Percentiles rank a stretch among this genome's conserved stretches.
These are phyloP conservation scores for Taeniopygia guttata DNA, from an alignment of 2,797 vertebrate genomes.

Conservation along the genomic window DNA sequence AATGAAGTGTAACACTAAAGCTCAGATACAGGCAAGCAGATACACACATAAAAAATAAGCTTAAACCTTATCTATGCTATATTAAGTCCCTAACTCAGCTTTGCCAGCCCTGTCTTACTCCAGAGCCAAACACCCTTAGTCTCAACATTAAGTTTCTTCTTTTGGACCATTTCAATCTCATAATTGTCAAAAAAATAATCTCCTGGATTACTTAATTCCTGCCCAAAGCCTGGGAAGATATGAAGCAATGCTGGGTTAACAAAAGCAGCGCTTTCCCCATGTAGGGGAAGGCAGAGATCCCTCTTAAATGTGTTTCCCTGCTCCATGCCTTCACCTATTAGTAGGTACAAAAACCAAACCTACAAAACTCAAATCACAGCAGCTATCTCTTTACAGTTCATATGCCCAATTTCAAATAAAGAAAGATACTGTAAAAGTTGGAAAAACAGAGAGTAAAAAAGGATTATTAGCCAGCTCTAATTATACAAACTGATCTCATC, in stretches of 20 bases:
- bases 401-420: background rate
- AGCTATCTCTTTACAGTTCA: background rate
- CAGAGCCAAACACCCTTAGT: background rate
- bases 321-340: background rate
- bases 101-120: background rate
- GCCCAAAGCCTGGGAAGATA: background rate
- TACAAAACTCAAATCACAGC: background rate
- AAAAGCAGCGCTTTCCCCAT: background rate
- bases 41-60: background rate
- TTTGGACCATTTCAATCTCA: background rate
- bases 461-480: slow-evolving; percentile 83
- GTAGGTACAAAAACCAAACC: background rate
- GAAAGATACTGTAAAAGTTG: slow-evolving; percentile 30
- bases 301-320: background rate
- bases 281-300: background rate
- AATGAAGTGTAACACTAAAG: background rate
- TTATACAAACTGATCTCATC: slow-evolving; percentile 86
- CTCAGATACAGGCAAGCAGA: background rate
- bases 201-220: background rate
- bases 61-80: background rate
- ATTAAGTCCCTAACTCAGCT: background rate
- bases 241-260: background rate
- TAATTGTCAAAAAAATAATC: background rate
- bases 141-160: background rate
- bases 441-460: slow-evolving; percentile 77